A percentile compares a stretch with the other conserved stretches of the same genome.
Evolutionary conservation across 1,140 invertebrate species (phyloP).

Genomic region (Eufriesea mexicana): DNA sequence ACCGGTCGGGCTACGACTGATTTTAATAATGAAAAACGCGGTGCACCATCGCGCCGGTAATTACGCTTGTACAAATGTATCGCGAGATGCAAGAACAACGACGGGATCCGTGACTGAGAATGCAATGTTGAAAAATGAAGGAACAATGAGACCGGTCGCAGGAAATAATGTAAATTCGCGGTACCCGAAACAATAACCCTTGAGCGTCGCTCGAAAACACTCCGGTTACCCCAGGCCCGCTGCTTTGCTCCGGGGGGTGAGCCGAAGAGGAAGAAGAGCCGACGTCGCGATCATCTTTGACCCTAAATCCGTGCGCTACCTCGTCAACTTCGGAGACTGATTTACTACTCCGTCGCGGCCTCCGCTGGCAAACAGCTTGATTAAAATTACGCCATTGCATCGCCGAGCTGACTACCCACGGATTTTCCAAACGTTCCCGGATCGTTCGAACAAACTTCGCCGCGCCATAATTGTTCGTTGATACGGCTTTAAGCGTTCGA

Average conservation of each 20-base stretch:
- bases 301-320: constrained; percentile 51
- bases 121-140: constrained; percentile 64
- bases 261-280: constrained; percentile 39
- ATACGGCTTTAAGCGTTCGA: background rate
- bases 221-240: constrained; percentile 43
- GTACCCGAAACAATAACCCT: constrained; percentile 69
- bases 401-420: background rate
- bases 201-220: constrained; percentile 66
- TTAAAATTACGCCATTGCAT: constrained; percentile 34
- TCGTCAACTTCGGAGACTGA: constrained; percentile 39
- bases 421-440: background rate
- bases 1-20: constrained; percentile 23
- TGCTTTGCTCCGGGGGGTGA: background rate
- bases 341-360: constrained; percentile 39
- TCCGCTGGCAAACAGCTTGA: constrained; percentile 11
- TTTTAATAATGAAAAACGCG: constrained; percentile 66
- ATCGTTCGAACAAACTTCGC: background rate
- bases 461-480: background rate
- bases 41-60: constrained; percentile 61
- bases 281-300: constrained; percentile 59
- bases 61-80: constrained; percentile 63
- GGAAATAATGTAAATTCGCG: constrained; percentile 68
- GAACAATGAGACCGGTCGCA: constrained; percentile 65
- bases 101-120: constrained; percentile 63
- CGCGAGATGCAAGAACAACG: constrained; percentile 54